Base-by-base conservation (phyloP, 1,140 invertebrate species). In the Spodoptera litura region DNA sequence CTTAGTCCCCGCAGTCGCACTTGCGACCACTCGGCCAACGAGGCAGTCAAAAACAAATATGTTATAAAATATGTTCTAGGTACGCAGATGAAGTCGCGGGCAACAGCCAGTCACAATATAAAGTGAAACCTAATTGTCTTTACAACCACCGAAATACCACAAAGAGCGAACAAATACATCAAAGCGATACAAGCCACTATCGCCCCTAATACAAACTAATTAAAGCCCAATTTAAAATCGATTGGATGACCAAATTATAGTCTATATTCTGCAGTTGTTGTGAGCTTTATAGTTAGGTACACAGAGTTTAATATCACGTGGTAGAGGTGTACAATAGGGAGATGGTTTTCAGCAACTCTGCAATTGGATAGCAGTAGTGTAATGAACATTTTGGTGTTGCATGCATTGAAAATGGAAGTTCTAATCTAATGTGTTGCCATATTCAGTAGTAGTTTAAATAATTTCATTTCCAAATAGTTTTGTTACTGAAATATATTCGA, bases 321-420 rank as follows among this genome's bases (percentile, higher is more conserved):
- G 11, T 27, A 4, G 64, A n/a, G 8, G 12, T 53, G 64, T n/a
- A 13, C 0, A 12, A 4, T 51, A 31, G 13, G 9, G 27, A 52
- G 25, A 25, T n/a, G 15, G 44, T 51, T 66, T 49, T 53, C 20
- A 68, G 64, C 52, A 49, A 52, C 20, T 66, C 27, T 68, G 64
- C 20, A 68, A 64, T 49, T 25, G 38, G 38, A 53, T 68, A 52
- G 20, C 64, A 10, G 25, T 68, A n/a, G 49, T 68, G 44, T 51
- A 66, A 66, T 52, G 64, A 25, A 31, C 49, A 9, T 53, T 68
- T 68, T 44, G 64, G 52, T 52, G 38, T 44, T 44, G 38, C 38
- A 68, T 25, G 49, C 64, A 68, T 68, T 68, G 64, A 68, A 49
- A 68, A 68, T 53, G 44, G 64, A 12, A 31, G 49, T 31, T 27